phyloP scores from a whole-genome alignment of 2,113 vertebrate genomes.

The Thamnophis sirtalis region DNA sequence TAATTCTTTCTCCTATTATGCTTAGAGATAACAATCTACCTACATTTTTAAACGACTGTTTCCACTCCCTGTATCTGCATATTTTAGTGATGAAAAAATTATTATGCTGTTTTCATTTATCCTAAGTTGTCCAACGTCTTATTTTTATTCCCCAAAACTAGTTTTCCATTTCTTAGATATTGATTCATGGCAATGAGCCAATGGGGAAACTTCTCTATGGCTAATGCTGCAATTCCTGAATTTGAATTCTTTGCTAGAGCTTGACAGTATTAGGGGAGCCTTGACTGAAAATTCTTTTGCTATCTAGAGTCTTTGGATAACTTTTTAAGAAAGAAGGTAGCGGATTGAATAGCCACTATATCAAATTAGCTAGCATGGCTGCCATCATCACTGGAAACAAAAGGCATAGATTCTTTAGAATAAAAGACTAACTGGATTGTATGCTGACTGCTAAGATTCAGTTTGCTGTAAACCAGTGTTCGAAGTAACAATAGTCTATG shows the following conservation, averaged over 20 bases:
- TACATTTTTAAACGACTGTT: constrained; percentile 3
- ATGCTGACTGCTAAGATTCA: background rate
- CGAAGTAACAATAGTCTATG: background rate
- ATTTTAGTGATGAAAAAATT: background rate
- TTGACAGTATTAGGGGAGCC: background rate
- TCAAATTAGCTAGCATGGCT: background rate
- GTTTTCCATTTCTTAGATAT: background rate
- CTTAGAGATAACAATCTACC: constrained; percentile 6
- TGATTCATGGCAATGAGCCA: background rate
- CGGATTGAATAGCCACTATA: background rate
- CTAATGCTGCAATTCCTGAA: background rate
- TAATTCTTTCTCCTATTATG: constrained; percentile 13
- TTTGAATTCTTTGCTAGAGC: background rate
- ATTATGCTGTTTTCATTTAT: background rate
- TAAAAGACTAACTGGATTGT: background rate
- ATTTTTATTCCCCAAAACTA: background rate
- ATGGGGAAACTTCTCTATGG: background rate
- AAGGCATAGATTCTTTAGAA: background rate
- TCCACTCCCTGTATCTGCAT: background rate
- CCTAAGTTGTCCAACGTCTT: background rate
- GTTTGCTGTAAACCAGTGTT: background rate
- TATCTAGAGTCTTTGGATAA: background rate
- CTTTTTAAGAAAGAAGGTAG: background rate
- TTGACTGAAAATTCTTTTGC: background rate
- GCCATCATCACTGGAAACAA: background rate